Evolutionary conservation across 2,888 invertebrate genomes (phyloP).

Genomic region (Timema cristinae): DNA sequence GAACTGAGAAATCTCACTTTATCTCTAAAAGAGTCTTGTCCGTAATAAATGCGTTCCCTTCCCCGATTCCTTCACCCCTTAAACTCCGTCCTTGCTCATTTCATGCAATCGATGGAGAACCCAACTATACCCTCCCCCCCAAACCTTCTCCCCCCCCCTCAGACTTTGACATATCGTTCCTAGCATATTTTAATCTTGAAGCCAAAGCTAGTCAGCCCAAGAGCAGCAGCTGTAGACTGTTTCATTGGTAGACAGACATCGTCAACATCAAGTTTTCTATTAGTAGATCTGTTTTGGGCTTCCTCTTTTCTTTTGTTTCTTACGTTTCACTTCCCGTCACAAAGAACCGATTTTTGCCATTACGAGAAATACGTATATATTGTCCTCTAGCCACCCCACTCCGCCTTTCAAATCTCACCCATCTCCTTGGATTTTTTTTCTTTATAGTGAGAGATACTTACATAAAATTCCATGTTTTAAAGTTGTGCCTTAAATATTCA

Average conservation of each 20-base stretch:
- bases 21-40: conserved; percentile 16
- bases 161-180: conserved; percentile 33
- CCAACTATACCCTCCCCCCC: neutral
- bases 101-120: too few relatives aligned
- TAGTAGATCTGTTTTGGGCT: conserved; percentile 1
- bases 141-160: neutral
- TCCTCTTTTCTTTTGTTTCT: too few relatives aligned
- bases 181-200: conserved; percentile 33
- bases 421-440: too few relatives aligned
- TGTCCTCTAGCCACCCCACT: too few relatives aligned
- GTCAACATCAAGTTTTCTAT: conserved; percentile 22
- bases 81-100: too few relatives aligned
- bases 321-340: too few relatives aligned
- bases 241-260: conserved; percentile 25
- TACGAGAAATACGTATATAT: too few relatives aligned
- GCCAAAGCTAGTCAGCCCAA: neutral
- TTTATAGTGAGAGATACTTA: too few relatives aligned
- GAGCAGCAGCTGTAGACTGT: conserved; percentile 29
- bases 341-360: too few relatives aligned
- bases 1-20: conserved; percentile 16
- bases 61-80: neutral
- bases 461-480: too few relatives aligned
- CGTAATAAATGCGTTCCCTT: conserved; percentile 12
- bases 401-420: too few relatives aligned
- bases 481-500: too few relatives aligned